Conservation (phyloP, 2,113 vertebrate genomes). For the Lutjanus erythropterus region DNA sequence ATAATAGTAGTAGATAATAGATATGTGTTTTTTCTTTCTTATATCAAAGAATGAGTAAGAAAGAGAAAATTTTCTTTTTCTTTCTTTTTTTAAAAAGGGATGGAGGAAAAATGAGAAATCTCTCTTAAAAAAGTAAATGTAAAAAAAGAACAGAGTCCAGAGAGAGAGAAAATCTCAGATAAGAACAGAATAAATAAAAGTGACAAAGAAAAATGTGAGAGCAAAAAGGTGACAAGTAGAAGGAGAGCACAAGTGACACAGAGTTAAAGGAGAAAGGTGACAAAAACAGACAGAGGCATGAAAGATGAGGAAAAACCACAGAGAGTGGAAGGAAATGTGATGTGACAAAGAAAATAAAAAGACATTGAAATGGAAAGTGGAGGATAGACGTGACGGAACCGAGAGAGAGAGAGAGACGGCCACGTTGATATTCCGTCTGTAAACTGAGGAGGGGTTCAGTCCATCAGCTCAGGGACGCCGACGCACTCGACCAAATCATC, state of each 20-base stretch:
- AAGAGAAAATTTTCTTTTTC: too few species aligned
- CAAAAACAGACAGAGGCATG: neutral
- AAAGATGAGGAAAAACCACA: neutral
- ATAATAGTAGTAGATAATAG: too few species aligned
- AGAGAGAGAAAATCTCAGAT: neutral
- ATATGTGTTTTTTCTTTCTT: too few species aligned
- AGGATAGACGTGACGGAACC: neutral
- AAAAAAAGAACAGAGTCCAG: too few species aligned
- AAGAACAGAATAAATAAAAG: neutral
- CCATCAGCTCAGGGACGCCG: slow-evolving; percentile 24
- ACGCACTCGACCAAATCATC: slow-evolving; percentile 36
- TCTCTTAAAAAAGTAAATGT: too few species aligned
- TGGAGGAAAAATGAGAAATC: too few species aligned
- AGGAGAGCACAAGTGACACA: neutral
- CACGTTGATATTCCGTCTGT: slow-evolving; percentile 38
- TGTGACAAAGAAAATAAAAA: neutral
- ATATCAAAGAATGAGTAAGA: too few species aligned
- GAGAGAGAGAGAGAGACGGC: neutral
- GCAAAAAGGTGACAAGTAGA: neutral
- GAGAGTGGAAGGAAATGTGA: slow-evolving; percentile 12
- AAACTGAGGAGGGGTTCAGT: slow-evolving; percentile 4
- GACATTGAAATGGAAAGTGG: too few species aligned
- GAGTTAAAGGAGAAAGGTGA: slow-evolving; percentile 16
- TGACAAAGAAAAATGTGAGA: neutral
- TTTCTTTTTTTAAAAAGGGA: too few species aligned